Percentiles rank a stretch among this genome's conserved stretches.
phyloP scores from a whole-genome alignment of 2,113 vertebrate species.

The Halichoerus grypus region DNA sequence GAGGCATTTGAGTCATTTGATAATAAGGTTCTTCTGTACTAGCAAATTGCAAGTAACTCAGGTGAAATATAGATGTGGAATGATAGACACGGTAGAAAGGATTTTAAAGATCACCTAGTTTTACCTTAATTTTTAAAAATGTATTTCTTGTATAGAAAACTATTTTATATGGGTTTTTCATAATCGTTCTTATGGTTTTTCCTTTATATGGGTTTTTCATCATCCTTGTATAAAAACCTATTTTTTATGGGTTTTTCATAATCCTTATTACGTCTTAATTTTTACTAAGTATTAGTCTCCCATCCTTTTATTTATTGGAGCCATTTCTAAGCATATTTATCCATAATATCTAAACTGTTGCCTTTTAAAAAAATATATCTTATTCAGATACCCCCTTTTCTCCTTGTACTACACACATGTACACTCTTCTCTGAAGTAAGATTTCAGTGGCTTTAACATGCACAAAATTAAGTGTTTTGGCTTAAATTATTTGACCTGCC shows the following conservation, averaged over 20 bases:
- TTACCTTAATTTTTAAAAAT: not conserved
- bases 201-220: not conserved
- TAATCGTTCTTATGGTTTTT: not conserved
- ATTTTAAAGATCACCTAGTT: not conserved
- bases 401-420: not conserved
- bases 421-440: not conserved
- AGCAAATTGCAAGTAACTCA: no score
- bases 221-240: not conserved
- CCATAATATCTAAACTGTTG: not conserved
- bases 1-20: not conserved
- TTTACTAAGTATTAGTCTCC: not conserved
- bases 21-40: not conserved
- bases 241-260: not conserved
- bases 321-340: not conserved
- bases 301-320: not conserved
- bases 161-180: not conserved
- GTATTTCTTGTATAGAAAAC: not conserved
- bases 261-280: not conserved
- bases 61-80: fast-evolving
- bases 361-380: not conserved
- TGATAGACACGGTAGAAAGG: not conserved
- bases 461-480: not conserved
- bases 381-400: not conserved
- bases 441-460: not conserved
- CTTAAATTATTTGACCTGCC: not conserved